Evolutionary conservation across 1,140 invertebrate genomes (phyloP).

Genomic region (Cylas formicarius): DNA sequence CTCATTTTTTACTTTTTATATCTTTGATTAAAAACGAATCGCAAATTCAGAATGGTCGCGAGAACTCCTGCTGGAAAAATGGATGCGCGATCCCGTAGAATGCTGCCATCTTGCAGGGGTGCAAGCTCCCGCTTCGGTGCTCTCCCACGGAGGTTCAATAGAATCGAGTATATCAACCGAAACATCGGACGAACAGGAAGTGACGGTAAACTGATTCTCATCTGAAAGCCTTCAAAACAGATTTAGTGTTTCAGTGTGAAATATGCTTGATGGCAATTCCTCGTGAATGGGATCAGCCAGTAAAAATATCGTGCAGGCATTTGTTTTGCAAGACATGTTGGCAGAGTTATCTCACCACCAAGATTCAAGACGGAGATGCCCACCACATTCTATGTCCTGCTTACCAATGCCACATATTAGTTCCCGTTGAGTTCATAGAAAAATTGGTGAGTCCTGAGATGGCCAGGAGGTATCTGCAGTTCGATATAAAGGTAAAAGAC

Average conservation of each 20-base stretch:
- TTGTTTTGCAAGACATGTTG: conserved; percentile 61
- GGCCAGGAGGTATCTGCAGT: conserved; percentile 60
- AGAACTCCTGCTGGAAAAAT: conserved; percentile 59
- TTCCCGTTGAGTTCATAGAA: conserved; percentile 63
- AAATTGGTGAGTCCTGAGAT: conserved; percentile 58
- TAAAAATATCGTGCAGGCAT: conserved; percentile 54
- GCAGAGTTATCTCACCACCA: conserved; percentile 59
- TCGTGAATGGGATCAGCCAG: conserved; percentile 36
- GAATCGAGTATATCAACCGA: conserved; percentile 38
- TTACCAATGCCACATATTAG: conserved; percentile 57
- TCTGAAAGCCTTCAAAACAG: conserved; percentile 1
- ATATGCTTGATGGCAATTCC: conserved; percentile 50
- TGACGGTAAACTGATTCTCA: conserved; percentile 32
- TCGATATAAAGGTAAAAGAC: conserved; percentile 59
- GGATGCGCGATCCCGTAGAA: conserved; percentile 60
- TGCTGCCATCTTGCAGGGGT: conserved; percentile 64
- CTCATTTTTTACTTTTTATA: no score
- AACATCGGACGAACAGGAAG: conserved; percentile 31
- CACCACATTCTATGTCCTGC: conserved; percentile 63
- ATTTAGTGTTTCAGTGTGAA: conserved; percentile 49
- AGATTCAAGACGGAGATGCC: conserved; percentile 62
- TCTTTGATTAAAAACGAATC: no score
- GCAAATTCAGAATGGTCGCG: conserved; percentile 60
- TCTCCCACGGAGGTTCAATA: conserved; percentile 37
- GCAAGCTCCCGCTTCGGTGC: conserved; percentile 50